Conservation (phyloP, 2,113 vertebrate genomes). For the Baryphthengus martii region DNA sequence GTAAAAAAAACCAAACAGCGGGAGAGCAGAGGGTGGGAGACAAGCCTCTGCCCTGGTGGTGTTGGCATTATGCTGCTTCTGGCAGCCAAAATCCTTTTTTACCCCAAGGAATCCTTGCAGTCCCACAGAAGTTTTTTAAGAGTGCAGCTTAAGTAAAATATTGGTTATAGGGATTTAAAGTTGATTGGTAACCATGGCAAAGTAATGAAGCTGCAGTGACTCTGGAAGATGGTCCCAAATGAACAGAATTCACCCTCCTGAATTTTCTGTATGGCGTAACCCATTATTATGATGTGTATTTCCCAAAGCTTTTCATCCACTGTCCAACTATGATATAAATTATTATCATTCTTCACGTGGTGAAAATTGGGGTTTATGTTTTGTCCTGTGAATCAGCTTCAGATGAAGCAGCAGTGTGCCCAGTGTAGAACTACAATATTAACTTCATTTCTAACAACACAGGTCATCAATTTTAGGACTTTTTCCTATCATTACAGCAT, state of each 20-base stretch:
- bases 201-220: neutral
- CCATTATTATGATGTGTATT: neutral
- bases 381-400: neutral
- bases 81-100: neutral
- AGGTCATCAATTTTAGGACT: neutral
- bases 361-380: neutral
- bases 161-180: neutral
- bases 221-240: neutral
- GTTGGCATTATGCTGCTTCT: accelerated
- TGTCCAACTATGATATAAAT: neutral
- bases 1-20: neutral
- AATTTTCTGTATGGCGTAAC: neutral
- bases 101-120: accelerated
- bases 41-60: neutral
- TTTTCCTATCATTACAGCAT: neutral
- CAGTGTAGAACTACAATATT: neutral
- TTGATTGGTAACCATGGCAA: neutral
- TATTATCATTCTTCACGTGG: neutral
- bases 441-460: neutral
- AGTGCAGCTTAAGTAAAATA: neutral
- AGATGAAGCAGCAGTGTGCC: neutral
- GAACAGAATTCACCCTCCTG: neutral
- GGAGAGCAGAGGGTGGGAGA: neutral
- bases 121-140: accelerated
- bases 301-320: neutral